phyloP scores from a whole-genome alignment of 2,888 invertebrate genomes.

The Coleophora deauratella region DNA sequence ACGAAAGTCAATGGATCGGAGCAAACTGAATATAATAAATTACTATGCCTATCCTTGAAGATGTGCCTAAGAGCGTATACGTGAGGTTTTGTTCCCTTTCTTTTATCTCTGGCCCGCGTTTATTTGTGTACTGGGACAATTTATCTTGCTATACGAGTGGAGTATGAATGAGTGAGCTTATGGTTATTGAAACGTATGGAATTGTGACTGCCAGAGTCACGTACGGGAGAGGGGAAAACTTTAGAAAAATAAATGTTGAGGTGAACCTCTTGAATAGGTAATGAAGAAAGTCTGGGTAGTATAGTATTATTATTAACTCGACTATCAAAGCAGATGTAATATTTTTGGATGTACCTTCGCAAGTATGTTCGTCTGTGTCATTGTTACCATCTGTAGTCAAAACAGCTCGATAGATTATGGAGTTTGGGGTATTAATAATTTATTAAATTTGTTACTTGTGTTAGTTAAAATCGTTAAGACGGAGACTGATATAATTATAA shows the following conservation, averaged over 20 bases:
- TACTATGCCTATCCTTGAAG: slow-evolving; percentile 51
- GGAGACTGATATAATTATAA: too few species aligned
- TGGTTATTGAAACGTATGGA: slow-evolving; percentile 44
- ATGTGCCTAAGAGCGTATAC: slow-evolving; percentile 31
- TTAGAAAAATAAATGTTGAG: slow-evolving; percentile 8
- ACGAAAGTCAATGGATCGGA: slow-evolving; percentile 66
- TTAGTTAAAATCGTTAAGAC: too few species aligned
- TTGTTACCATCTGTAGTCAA: too few species aligned
- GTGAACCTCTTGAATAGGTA: slow-evolving; percentile 6
- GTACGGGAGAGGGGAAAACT: slow-evolving; percentile 8
- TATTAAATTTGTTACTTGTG: too few species aligned
- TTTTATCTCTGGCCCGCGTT: slow-evolving; percentile 45
- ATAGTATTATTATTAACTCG: too few species aligned
- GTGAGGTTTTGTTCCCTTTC: slow-evolving; percentile 51
- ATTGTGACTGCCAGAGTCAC: slow-evolving; percentile 28
- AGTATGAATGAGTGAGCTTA: slow-evolving; percentile 64
- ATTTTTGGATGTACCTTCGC: too few species aligned
- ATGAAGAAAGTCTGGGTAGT: neutral
- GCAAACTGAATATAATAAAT: slow-evolving; percentile 68
- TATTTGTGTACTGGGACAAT: slow-evolving; percentile 65
- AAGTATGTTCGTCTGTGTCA: too few species aligned
- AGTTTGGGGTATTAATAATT: too few species aligned
- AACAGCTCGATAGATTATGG: too few species aligned
- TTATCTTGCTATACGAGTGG: slow-evolving; percentile 62
- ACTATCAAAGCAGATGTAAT: too few species aligned